Evolutionary conservation across 2,797 vertebrate genomes (phyloP).

Genomic region (Gymnocypris eckloni): DNA sequence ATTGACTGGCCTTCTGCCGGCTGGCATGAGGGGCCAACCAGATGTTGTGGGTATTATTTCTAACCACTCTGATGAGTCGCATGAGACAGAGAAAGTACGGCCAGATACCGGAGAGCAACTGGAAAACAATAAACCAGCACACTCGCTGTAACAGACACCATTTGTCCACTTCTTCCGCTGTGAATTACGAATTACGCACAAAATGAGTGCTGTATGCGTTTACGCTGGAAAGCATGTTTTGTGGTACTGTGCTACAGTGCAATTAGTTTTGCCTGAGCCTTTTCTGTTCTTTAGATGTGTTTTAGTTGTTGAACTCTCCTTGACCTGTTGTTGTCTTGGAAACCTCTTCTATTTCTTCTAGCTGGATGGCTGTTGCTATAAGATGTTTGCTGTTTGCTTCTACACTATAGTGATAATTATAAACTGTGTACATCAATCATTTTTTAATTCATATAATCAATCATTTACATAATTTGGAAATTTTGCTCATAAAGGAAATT

Average conservation of each 20-base stretch:
- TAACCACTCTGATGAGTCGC: slow-evolving; percentile 50
- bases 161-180: background rate
- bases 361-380: slow-evolving; percentile 2
- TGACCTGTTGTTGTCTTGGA: slow-evolving; percentile 35
- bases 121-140: slow-evolving; percentile 18
- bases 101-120: slow-evolving; percentile 46
- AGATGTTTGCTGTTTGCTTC: background rate
- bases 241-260: background rate
- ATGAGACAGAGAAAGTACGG: slow-evolving; percentile 55
- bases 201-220: background rate
- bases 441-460: background rate
- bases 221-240: background rate
- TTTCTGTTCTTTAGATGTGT: slow-evolving; percentile 26
- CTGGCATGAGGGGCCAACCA: slow-evolving; percentile 72
- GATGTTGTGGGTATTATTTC: slow-evolving; percentile 72
- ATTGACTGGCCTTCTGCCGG: slow-evolving; percentile 72
- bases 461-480: background rate
- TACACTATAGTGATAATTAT: background rate
- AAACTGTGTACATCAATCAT: background rate
- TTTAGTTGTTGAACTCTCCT: slow-evolving; percentile 36
- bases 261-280: background rate
- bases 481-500: background rate
- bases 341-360: slow-evolving; percentile 38
- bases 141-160: background rate
- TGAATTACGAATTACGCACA: slow-evolving; percentile 1